These are phyloP conservation scores for Caenorhabditis tropicalis DNA, from an alignment of 1,140 invertebrate species.

Conservation along the genomic window DNA sequence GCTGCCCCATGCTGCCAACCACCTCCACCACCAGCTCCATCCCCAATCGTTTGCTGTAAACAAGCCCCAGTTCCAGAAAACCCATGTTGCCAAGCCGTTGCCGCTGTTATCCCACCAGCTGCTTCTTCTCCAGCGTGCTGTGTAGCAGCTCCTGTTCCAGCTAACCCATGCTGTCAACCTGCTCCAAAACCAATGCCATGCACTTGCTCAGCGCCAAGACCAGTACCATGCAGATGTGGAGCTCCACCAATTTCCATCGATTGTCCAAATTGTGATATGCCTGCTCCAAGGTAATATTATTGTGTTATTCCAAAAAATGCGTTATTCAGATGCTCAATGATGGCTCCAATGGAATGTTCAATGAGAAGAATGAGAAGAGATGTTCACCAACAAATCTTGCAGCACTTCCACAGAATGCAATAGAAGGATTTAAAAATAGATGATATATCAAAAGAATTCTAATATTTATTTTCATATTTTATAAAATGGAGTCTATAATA, in stretches of 20 bases:
- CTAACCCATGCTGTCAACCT: slow-evolving; percentile 28
- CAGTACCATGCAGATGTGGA: slow-evolving; percentile 19
- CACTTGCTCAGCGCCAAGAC: slow-evolving; percentile 2
- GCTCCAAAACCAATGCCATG: neutral
- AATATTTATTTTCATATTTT: neutral
- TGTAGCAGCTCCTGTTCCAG: slow-evolving; percentile 3
- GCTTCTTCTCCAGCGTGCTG: neutral
- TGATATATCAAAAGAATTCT: neutral
- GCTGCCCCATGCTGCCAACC: neutral
- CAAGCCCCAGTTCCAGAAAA: slow-evolving; percentile 28
- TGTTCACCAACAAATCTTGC: slow-evolving; percentile 26
- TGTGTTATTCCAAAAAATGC: neutral
- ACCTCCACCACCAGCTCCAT: slow-evolving; percentile 16
- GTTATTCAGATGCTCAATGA: slow-evolving; percentile 5
- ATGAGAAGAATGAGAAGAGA: slow-evolving; percentile 39
- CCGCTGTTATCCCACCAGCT: neutral
- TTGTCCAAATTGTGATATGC: slow-evolving; percentile 27
- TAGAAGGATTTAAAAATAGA: neutral
- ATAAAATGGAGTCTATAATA: neutral
- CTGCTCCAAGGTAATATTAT: neutral
- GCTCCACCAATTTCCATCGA: slow-evolving; percentile 21
- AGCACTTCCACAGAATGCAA: slow-evolving; percentile 4
- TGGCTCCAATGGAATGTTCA: slow-evolving; percentile 29
- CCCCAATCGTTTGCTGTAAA: slow-evolving; percentile 1
- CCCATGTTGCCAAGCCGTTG: slow-evolving; percentile 4